A percentile compares a stretch with the other conserved stretches of the same genome.
Evolutionary conservation across 2,888 invertebrate genomes (phyloP).

Genomic region (Malacosoma neustria): DNA sequence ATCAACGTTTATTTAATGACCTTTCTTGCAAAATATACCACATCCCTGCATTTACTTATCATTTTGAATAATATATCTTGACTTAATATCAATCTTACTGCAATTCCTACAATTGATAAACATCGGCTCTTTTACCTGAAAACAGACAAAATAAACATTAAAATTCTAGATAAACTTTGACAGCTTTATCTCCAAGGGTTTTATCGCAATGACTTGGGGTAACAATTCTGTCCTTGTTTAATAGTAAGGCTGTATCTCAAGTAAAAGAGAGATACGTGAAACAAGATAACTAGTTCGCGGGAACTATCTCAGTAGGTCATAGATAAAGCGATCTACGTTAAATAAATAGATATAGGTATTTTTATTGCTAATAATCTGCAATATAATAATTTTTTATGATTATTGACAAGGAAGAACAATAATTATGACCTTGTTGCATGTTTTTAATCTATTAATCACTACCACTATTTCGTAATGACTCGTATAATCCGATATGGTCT

Average conservation of each 20-base stretch:
- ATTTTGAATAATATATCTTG: no score
- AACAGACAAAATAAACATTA: neutral
- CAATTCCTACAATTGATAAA: no score
- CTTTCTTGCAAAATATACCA: no score
- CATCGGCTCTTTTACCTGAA: neutral
- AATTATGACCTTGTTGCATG: neutral
- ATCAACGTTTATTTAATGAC: no score
- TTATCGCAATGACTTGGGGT: neutral
- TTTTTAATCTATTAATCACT: no score
- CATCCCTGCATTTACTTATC: no score
- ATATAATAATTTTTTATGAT: neutral
- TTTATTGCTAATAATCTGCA: neutral
- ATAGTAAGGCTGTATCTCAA: neutral
- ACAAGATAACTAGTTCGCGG: neutral
- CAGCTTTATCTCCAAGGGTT: neutral
- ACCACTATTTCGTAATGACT: no score
- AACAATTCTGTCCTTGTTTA: neutral
- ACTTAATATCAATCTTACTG: no score
- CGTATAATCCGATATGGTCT: conserved; percentile 73
- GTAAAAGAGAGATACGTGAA: neutral
- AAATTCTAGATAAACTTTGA: neutral
- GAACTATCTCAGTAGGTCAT: conserved; percentile 12
- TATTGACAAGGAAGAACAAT: neutral
- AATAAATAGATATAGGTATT: neutral
- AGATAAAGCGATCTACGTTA: conserved; percentile 5